phyloP scores from a whole-genome alignment of 92 coral and sea anemone species.

The Isaurus tuberculatus region DNA sequence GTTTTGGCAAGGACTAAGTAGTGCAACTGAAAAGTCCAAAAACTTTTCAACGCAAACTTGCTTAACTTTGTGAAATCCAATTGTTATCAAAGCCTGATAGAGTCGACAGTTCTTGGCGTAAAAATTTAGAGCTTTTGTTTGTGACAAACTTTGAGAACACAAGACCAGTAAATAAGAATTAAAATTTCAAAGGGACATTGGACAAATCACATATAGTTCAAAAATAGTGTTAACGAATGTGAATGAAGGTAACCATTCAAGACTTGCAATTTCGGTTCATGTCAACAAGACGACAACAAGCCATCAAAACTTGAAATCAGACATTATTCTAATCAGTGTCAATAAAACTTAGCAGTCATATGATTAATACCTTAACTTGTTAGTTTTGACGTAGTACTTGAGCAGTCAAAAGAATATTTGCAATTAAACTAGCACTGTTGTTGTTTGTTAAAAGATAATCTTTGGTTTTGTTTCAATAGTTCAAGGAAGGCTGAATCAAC shows the following conservation, averaged over 20 bases:
- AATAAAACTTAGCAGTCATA: not conserved
- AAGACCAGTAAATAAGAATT: too few relatives aligned
- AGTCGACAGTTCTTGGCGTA: not conserved
- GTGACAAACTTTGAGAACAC: too few relatives aligned
- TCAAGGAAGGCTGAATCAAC: slow-evolving; percentile 91
- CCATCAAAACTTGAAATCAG: not conserved
- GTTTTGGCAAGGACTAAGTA: not conserved
- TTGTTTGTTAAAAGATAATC: not conserved
- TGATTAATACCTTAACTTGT: not conserved
- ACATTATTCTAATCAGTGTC: not conserved
- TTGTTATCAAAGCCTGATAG: not conserved
- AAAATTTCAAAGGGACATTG: too few relatives aligned
- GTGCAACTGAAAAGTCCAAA: not conserved
- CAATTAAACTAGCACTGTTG: not conserved
- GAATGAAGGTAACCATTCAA: too few relatives aligned
- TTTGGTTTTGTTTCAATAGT: slow-evolving; percentile 57
- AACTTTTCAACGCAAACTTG: not conserved
- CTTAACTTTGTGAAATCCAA: not conserved
- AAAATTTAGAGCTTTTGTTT: too few relatives aligned
- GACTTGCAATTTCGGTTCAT: too few relatives aligned
- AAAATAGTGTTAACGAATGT: too few relatives aligned
- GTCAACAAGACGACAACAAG: not conserved
- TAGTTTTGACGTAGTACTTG: not conserved
- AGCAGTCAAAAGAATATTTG: not conserved
- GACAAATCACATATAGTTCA: too few relatives aligned